Evolutionary conservation across 2,888 invertebrate species (phyloP).

Genomic region (Volucella inflata): DNA sequence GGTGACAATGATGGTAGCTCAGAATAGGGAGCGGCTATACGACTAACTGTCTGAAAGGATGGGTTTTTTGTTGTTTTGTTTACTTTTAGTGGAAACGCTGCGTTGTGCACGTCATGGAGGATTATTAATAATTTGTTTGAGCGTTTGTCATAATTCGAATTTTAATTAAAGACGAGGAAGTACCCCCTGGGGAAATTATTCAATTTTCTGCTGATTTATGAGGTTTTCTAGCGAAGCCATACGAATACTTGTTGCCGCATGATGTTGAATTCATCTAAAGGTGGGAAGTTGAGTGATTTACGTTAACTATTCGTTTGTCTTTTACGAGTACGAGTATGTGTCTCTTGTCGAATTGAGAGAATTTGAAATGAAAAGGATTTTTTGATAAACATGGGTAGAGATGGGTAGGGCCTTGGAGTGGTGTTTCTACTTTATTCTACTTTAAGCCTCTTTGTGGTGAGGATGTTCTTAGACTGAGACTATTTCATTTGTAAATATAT

Average conservation of each 20-base stretch:
- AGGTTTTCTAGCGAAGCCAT: conserved; percentile 14
- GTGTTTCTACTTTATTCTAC: no score
- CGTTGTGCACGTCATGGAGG: conserved; percentile 65
- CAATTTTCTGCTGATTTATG: conserved; percentile 56
- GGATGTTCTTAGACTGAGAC: no score
- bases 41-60: conserved; percentile 12
- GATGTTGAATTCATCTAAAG: no score
- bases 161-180: conserved; percentile 61
- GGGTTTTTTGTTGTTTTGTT: conserved; percentile 11
- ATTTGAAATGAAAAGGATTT: neutral
- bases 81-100: conserved; percentile 13
- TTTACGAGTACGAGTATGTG: no score
- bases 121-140: conserved; percentile 73
- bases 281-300: no score
- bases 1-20: neutral
- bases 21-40: conserved; percentile 10
- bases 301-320: no score
- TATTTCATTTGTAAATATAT: no score
- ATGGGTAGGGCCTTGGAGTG: no score
- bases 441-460: no score
- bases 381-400: neutral
- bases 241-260: conserved; percentile 12
- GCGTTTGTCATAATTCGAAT: conserved; percentile 65
- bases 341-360: no score
- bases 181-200: conserved; percentile 32